Base-by-base conservation (phyloP, 2,888 invertebrate genomes). In the Mimas tiliae region DNA sequence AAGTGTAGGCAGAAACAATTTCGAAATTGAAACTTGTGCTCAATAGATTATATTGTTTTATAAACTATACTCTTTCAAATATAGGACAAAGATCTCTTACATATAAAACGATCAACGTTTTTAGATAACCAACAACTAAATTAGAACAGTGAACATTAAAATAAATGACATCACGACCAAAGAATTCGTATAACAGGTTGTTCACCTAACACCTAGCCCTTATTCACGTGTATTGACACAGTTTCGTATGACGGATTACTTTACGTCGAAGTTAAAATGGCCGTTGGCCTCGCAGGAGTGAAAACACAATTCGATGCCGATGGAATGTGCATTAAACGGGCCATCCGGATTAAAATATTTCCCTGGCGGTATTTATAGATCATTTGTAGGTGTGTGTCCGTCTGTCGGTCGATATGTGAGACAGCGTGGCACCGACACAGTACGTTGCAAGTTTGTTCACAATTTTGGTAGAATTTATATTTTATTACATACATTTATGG, bases 271-370 rank as follows among this genome's bases (percentile, higher is more conserved):
- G 73, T 72, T 76, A 82, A 84, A 86, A 78, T 87, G 71, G 86
- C 85, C 86, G 85, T 83, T 80, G 87, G 78, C 84, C 86, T 83
- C 79, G 69, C 81, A 83, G 80, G 80, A 83, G 79, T 81, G 80
- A 81, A 84, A 87, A 85, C 82, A 81, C 78, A 78, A 85, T 83
- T 78, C 74, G 82, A 86, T 88, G 85, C 83, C 83, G 77, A 83
- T 83, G 87, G 90, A 90, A 91, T 90, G 90, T 89, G 86, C 85
- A 91, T 89, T 88, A 89, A 91, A 89, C 89, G 87, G 85, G 89
- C 89, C 88, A 91, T 90, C 87, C 86, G 90, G 90, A 93, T 93
- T 91, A 91, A 93, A 93, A 93, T 93, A 93, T 92, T 92, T 91
- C 88, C 84, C 84, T 86, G 84, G 77, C 78, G 88, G 80, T 93